phyloP scores from a whole-genome alignment of 2,797 vertebrate species.

The Falco berigora region DNA sequence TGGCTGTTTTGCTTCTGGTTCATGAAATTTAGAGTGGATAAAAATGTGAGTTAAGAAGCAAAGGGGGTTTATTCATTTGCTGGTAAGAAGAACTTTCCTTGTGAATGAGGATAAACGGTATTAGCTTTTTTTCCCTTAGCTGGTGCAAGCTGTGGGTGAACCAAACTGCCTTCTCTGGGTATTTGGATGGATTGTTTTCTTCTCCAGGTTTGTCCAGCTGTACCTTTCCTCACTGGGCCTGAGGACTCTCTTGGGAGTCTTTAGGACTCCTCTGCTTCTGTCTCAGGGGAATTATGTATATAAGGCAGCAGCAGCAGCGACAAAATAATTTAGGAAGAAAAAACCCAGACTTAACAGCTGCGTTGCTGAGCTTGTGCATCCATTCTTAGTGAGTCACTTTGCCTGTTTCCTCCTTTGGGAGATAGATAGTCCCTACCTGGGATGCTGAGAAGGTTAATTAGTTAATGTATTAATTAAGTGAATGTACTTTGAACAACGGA shows the following conservation, averaged over 20 bases:
- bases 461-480: conserved; percentile 4
- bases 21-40: background rate
- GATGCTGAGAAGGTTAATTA: conserved; percentile 37
- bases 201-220: background rate
- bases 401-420: conserved; percentile 18
- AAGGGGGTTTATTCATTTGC: background rate
- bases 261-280: background rate
- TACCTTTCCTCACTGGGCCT: background rate
- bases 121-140: background rate
- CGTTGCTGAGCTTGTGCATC: background rate
- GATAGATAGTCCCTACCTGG: conserved; percentile 4
- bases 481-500: background rate
- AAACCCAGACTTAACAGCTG: background rate
- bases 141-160: background rate
- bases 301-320: background rate
- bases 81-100: background rate
- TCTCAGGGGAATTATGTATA: background rate
- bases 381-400: background rate
- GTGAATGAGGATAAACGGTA: background rate
- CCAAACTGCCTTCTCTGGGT: background rate
- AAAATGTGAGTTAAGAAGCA: background rate
- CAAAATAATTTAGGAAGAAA: background rate
- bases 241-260: background rate
- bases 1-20: background rate
- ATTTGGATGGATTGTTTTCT: background rate